Base-by-base conservation (phyloP, 2,888 invertebrate genomes). In the Platycheirus albimanus region DNA sequence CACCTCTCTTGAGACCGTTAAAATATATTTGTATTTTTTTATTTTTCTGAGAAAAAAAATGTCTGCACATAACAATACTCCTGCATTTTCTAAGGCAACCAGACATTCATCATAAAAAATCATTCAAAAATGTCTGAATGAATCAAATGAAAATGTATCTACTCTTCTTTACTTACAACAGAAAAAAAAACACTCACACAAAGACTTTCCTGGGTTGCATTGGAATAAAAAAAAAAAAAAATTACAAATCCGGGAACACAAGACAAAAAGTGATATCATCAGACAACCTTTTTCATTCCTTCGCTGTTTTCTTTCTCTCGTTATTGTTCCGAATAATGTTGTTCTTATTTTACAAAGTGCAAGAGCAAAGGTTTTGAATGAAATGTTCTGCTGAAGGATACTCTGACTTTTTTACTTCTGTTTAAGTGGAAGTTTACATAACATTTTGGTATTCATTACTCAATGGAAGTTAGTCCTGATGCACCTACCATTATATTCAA, bases 381-480 rank as follows among this genome's bases (percentile, higher is more conserved):
- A 19, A 54, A 54, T 38, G n/a, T 20, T 36, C 54, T 36, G 5
- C 17, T 17, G 17, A 33, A 33, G 28, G 24, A 24, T 8, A 17
- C 30, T 19, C n/a, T 7, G n/a, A 54, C 13, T 36, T 33, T 33
- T n/a, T n/a, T 24, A 3, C 30, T 8, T 36, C 36, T 58, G 28
- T 58, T 58, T 58, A 58, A 58, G 24, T 41, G 38, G 15, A 41
- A 33, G 24, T 41, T 51, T 71, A 41, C 67, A 45, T 45, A 61
- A 30, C 61, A 69, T 54, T 63, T 76, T 52, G 28, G 54, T 69
- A 63, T 76, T 76, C 52, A 69, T 63, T 69, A 45, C 51, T 75
- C 41, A 75, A 61, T 67, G 41, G 64, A 33, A 67, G 43, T 56
- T 47, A 24, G 38, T 58, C 56, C 33, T 20, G 45, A 51, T 71